Evolutionary conservation across 2,888 invertebrate genomes (phyloP).

Genomic region (Chaetoderma sp.): DNA sequence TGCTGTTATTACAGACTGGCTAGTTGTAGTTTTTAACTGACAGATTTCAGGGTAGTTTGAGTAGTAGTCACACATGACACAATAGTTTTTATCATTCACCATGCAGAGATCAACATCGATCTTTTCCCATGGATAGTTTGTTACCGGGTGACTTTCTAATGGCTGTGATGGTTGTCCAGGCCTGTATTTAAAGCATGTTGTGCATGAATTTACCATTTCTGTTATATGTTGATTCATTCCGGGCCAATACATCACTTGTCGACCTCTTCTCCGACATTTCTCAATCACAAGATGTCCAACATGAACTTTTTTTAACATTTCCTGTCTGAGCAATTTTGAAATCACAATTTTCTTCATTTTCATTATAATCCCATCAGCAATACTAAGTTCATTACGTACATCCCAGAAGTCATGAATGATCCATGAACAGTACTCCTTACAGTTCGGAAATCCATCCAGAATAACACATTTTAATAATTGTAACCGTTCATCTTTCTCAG

Average conservation of each 20-base stretch:
- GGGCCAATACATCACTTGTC: conserved; percentile 19
- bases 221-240: conserved; percentile 16
- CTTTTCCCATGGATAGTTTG: conserved; percentile 19
- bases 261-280: too few species aligned
- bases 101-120: conserved; percentile 18
- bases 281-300: conserved; percentile 13
- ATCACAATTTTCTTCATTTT: conserved; percentile 27
- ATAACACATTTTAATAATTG: conserved; percentile 14
- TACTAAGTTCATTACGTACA: conserved; percentile 19
- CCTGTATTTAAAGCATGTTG: conserved; percentile 15
- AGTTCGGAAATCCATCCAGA: conserved; percentile 18
- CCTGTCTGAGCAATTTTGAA: conserved; percentile 6
- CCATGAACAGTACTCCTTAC: conserved; percentile 1
- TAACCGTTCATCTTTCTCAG: conserved; percentile 12
- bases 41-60: conserved; percentile 13
- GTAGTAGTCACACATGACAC: conserved; percentile 6
- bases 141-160: conserved; percentile 8
- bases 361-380: conserved; percentile 29
- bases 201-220: conserved; percentile 14
- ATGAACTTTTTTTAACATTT: conserved; percentile 24
- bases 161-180: conserved; percentile 18
- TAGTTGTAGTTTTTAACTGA: background rate
- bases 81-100: background rate
- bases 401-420: conserved; percentile 18
- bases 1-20: conserved; percentile 7